Evolutionary conservation across 1,140 invertebrate species (phyloP).

Genomic region (Papilio polytes): DNA sequence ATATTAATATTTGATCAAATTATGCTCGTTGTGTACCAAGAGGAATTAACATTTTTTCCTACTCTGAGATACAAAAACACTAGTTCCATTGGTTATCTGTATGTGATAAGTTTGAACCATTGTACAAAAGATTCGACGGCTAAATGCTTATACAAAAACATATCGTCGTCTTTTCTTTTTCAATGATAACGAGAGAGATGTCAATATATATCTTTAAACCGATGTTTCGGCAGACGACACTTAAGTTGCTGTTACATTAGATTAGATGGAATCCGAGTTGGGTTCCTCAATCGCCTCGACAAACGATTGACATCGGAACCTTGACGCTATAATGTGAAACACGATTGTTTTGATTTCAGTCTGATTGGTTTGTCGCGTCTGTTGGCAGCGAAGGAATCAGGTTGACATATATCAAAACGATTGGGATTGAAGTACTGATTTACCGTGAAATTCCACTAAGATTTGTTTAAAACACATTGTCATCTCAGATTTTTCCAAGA

Average conservation of each 20-base stretch:
- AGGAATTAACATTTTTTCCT: neutral
- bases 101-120: conserved; percentile 1
- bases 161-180: neutral
- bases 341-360: conserved; percentile 36
- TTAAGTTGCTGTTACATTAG: too few relatives aligned
- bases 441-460: neutral
- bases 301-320: conserved; percentile 43
- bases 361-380: conserved; percentile 20
- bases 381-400: conserved; percentile 23
- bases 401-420: conserved; percentile 26
- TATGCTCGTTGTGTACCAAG: too few relatives aligned
- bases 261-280: conserved; percentile 37
- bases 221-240: too few relatives aligned
- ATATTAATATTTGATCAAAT: neutral
- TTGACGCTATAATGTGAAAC: conserved; percentile 39
- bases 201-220: too few relatives aligned
- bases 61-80: neutral
- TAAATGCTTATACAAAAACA: neutral
- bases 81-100: neutral
- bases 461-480: neutral
- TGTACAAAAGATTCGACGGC: conserved; percentile 22
- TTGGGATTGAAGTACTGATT: neutral
- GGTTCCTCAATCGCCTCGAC: conserved; percentile 28
- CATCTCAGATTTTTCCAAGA: too few relatives aligned
- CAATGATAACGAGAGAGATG: too few relatives aligned